Percentiles rank a stretch among this genome's conserved stretches.
Evolutionary conservation across 2,888 invertebrate genomes (phyloP).

Genomic region (Xylocampa areola): DNA sequence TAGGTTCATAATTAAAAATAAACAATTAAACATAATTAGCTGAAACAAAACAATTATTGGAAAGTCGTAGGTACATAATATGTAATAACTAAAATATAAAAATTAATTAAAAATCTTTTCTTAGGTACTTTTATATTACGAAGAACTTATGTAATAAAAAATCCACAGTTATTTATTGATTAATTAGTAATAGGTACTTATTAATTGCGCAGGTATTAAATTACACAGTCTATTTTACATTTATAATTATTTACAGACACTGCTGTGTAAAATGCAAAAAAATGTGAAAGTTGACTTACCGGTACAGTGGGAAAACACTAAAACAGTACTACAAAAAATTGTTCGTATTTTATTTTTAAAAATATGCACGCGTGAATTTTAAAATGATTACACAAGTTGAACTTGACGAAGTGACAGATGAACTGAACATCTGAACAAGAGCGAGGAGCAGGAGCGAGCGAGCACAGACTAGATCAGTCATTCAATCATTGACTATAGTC

Average conservation of each 20-base stretch:
- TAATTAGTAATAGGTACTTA: too few relatives aligned
- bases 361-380: slow-evolving; percentile 28
- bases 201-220: slow-evolving; percentile 37
- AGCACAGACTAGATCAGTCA: too few relatives aligned
- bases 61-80: too few relatives aligned
- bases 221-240: slow-evolving; percentile 37
- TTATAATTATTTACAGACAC: background rate
- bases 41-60: too few relatives aligned
- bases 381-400: slow-evolving; percentile 59
- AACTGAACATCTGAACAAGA: slow-evolving; percentile 9
- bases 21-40: too few relatives aligned
- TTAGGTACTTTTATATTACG: too few relatives aligned
- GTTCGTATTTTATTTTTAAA: slow-evolving; percentile 26
- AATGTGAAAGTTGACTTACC: slow-evolving; percentile 36
- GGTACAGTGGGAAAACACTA: slow-evolving; percentile 10
- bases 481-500: too few relatives aligned
- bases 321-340: background rate
- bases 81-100: too few relatives aligned
- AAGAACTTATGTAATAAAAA: background rate
- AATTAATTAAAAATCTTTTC: too few relatives aligned
- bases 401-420: slow-evolving; percentile 40
- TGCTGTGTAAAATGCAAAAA: background rate
- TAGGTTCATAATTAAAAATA: too few relatives aligned
- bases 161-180: too few relatives aligned
- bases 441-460: too few relatives aligned